Base-by-base conservation (phyloP, 2,113 vertebrate genomes). In the Laterallus jamaicensis region DNA sequence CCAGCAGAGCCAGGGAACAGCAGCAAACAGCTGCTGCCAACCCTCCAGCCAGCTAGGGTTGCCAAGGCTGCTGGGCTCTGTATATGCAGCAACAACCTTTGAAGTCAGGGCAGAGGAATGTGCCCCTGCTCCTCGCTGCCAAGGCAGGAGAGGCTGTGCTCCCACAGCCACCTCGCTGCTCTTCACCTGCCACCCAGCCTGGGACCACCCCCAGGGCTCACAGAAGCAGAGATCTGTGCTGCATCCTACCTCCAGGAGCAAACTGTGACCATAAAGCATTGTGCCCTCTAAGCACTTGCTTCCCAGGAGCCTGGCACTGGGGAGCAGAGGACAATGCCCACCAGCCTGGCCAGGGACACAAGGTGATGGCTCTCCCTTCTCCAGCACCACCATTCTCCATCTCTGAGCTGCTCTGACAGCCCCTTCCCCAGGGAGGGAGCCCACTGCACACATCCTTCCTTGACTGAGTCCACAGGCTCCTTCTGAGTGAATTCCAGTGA, bases 71-170 rank as follows among this genome's bases (percentile, higher is more conserved):
- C 96, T 67, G 55, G 89, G 82, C 73, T 97, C 93, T 97, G 95
- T 97, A 68, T 96, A 87, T 55, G 69, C 82, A 97, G 77, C 83
- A 97, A 97, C 93, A 91, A 90, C 80, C 97, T 97, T 97, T 97
- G 95, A 96, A 97, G 96, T 93, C 95, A 44, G 86, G 55, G 60
- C 62, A 86, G 78, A 69, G 94, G 95, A 96, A 96, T 94, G 97
- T 1, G 69, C 40, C 91, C 21, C 1, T 47, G 52, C 52, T 81
- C 12, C 39, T 24, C 66, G 3, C 17, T 0, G 59, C 84, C 4
- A 11, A 55, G 62, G 59, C 70, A 15, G 77, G 37, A 17, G 55
- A 29, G 39, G 32, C 35, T 3, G 0, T 0, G 12, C 6, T 62
- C 28, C 64, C 1, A 6, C 50, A 11, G 77, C 44, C 82, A 83